phyloP scores from a whole-genome alignment of 2,113 vertebrate genomes.

The Brachypodius melanocephalos region DNA sequence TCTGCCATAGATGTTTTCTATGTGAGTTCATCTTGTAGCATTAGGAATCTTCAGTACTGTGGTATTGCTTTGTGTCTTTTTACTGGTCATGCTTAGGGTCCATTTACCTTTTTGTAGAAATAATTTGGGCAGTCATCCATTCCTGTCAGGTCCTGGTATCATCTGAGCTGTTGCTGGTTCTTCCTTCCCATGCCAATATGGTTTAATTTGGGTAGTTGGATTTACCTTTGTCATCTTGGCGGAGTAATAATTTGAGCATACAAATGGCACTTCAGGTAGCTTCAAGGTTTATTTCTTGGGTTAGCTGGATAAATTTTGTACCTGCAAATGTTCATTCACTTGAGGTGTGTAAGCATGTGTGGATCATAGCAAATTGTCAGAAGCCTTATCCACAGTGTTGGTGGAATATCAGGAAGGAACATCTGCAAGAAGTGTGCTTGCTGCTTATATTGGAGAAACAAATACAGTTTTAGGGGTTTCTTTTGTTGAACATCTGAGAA shows the following conservation, averaged over 20 bases:
- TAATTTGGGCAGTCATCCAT: background rate
- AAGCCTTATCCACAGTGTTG: background rate
- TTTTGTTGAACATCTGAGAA: conserved; percentile 14
- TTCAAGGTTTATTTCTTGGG: background rate
- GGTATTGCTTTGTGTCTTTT: background rate
- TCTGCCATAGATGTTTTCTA: background rate
- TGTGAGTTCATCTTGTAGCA: background rate
- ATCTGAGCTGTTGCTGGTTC: background rate
- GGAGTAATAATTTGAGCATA: background rate
- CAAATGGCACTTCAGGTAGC: background rate
- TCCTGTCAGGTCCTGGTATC: background rate
- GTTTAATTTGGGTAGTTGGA: background rate
- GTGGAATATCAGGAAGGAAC: background rate
- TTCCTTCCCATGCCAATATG: background rate
- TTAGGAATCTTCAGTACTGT: background rate
- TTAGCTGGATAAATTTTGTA: background rate
- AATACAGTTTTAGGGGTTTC: background rate
- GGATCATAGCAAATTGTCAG: background rate
- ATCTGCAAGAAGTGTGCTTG: background rate
- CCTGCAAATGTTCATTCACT: background rate
- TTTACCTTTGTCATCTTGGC: background rate
- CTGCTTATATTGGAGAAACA: background rate
- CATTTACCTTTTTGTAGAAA: background rate
- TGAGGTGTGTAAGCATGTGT: background rate
- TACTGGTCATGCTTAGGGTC: background rate